Conservation (phyloP, 64 coral and sea anemone genomes). For the Porites australiensis region DNA sequence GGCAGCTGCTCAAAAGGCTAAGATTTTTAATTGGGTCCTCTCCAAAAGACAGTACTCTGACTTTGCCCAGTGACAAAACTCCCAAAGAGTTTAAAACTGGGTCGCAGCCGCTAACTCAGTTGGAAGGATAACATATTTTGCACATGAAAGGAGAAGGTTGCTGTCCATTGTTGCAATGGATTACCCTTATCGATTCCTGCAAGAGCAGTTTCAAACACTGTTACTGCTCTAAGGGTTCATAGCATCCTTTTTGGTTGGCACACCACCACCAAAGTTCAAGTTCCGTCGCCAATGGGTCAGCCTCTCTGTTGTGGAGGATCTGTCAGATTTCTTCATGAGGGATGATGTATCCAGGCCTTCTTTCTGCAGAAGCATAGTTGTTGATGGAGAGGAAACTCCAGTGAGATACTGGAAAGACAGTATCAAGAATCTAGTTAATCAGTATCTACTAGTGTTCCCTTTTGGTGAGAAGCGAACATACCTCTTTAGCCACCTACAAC, state of each 20-base stretch:
- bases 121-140: not conserved
- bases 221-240: conserved; percentile 46
- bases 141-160: not conserved
- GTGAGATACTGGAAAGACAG: not conserved
- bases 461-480: conserved; percentile 35
- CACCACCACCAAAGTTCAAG: conserved; percentile 11
- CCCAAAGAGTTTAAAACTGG: not conserved
- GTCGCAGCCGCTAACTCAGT: not conserved
- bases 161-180: conserved; percentile 39
- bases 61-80: not conserved
- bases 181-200: not conserved
- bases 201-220: conserved; percentile 6
- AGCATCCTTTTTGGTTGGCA: conserved; percentile 32
- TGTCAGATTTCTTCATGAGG: not conserved
- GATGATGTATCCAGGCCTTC: conserved; percentile 23
- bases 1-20: not conserved
- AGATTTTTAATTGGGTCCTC: conserved; percentile 12
- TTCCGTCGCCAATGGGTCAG: conserved; percentile 8
- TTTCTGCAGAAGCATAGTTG: not conserved
- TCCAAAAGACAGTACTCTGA: not conserved
- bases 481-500: conserved; percentile 22
- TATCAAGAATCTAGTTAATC: not conserved
- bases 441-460: conserved; percentile 27
- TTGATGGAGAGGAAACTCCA: not conserved
- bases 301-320: not conserved